Base-by-base conservation (phyloP, 2,113 vertebrate species). In the Misgurnus mizolepis region DNA sequence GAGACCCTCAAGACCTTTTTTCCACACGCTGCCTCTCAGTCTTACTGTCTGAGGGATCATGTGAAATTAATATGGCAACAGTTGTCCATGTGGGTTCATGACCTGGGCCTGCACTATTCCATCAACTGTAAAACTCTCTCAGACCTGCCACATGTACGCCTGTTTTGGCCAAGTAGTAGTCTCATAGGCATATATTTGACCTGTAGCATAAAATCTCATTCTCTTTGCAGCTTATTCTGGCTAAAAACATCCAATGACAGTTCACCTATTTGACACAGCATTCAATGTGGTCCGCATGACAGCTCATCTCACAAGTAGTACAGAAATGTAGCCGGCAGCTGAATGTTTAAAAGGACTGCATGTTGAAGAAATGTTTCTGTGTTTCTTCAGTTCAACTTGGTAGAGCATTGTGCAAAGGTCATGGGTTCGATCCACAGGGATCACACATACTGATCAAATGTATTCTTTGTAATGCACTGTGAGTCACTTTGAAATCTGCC, bases 1-100 rank as follows among this genome's bases (percentile, higher is more conserved):
- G 67, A 87, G 50, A 67, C 83, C 79, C 80, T 47, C 67, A 75
- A 82, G 78, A 82, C 80, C 47, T 61, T 80, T 77, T 9, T 10
- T 84, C 55, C 50, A 49, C 58, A 75, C 47, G 22, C 77, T 56
- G 72, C 40, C 39, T 60, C 61, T 76, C 10, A 69, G 43, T 49
- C 56, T 80, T 81, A 27, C 39, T 71, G 70, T 81, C 84, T 82
- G 79, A 78, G 65, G 64, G 69, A 76, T 78, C 66, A 76, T 77
- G 75, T 53, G 75, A 77, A 77, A 66, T 66, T 55, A 77, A 40
- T 77, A 66, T 53, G 27, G 41, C 75, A 53, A 55, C 62, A 66
- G 75, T 55, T 41, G 75, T 55, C 75, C 75, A 53, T 65, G 62
- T 66, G 34, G 47, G 61, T 66, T 77, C 62, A 41, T 18, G 47